Evolutionary conservation across 1,140 invertebrate genomes (phyloP), one percentile per base, ranked within the genome.

Genomic region (Platyura marginata): DNA sequence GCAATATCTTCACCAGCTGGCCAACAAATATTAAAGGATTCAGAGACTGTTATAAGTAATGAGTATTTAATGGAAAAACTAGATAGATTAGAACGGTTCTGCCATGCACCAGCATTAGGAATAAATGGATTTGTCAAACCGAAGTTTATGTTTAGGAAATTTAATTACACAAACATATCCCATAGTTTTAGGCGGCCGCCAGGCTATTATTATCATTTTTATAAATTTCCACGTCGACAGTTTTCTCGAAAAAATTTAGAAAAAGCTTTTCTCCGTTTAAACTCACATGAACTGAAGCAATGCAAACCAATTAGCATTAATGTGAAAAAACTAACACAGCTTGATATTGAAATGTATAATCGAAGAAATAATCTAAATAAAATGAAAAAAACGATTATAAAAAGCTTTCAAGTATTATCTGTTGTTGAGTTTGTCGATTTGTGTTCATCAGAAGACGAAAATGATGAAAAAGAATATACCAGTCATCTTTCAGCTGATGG

Each of bases 1-100:
- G 68, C 69, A 10, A 66, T 72, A 45, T 71, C 69, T 2, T 72
- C 69, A 16, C 69, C 69, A n/a, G 68, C 68, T 23, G 69, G 69
- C 9, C 53, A 70, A 11, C 53, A 62, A 36, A 48, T 72, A 39
- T 51, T 64, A 2, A 66, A 65, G 45, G 64, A 65, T 11, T 66
- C 68, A 1, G 70, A 70, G 46, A 52, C 61, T 37, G 40, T 48
- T 21, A 66, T 71, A 53, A 65, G 65, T 0, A 53, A 60, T 44
- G 62, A 61, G 8, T 69, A 63, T 40, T 57, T 69, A n/a, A 60
- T 58, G 36, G 69, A 71, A 48, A 58, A 67, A 21, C 41, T 70
- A 16, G 68, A 71, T 21, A 61, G 68, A 45, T 50, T 70, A 41
- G 69, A 71, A 34, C 59, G 68, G 43, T 66, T 70, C 41, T 54